Evolutionary conservation across 1,140 invertebrate genomes (phyloP), one percentile per base, ranked within the genome.

Genomic region (Trissolcus basalis): DNA sequence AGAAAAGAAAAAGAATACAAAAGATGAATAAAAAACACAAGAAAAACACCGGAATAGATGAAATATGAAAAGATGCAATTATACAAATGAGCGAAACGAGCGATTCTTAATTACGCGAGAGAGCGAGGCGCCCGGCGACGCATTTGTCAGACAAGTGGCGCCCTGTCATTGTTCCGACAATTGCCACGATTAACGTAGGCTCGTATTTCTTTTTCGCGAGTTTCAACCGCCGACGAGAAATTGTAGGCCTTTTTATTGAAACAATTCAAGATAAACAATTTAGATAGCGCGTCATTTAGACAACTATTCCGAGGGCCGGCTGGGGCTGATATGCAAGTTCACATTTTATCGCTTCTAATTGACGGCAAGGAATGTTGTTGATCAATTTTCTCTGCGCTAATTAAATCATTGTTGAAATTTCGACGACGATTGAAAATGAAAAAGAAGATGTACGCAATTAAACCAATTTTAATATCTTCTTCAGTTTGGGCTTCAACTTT

Each of bases 21-120:
- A n/a, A n/a, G n/a, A n/a, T n/a, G n/a, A n/a, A n/a, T n/a, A n/a
- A n/a, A n/a, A n/a, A n/a, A n/a, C n/a, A n/a, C n/a, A n/a, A n/a
- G n/a, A n/a, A 27, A 27, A 27, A 27, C 19, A 3, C 19, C 19
- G 6, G 19, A 27, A 27, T 27, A 27, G 19, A 27, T 27, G 79
- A 81, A 81, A 80, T 82, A 81, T 81, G 81, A 79, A 80, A 81
- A 82, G 80, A 60, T 78, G 74, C 81, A 82, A 83, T 81, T 81
- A 77, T 76, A 67, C 45, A 58, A 75, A 75, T 61, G 77, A 60
- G 19, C 19, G 58, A 67, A 48, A 73, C 45, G 50, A 73, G 50
- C 71, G 61, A 51, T 49, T 49, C 50, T 67, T 74, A 74, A 67
- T 74, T 74, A 49, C 58, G 53, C 15, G 19, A 56, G 76, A 33